Evolutionary conservation across 2,888 invertebrate species (phyloP).

Genomic region (Galerucella nymphaeae): DNA sequence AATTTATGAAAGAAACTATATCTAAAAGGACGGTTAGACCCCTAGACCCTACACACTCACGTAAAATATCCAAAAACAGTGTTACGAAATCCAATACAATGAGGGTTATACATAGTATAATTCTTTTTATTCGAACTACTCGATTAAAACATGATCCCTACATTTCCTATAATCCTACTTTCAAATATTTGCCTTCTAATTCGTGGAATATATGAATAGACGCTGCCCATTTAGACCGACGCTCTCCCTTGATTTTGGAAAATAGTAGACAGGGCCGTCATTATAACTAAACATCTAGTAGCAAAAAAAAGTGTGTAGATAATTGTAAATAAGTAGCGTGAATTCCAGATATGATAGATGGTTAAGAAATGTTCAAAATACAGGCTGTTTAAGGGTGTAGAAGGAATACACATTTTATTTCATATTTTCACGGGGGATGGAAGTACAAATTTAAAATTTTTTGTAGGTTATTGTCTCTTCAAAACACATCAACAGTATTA

Average conservation of each 20-base stretch:
- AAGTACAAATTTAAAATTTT: no score
- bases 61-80: slow-evolving; percentile 23
- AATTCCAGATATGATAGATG: no score
- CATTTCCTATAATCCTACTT: slow-evolving; percentile 33
- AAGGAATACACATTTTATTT: no score
- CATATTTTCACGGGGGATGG: no score
- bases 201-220: slow-evolving; percentile 25
- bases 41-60: slow-evolving; percentile 1
- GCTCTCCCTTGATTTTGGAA: slow-evolving; percentile 24
- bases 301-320: no score
- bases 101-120: slow-evolving; percentile 18
- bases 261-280: slow-evolving; percentile 11
- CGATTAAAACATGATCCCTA: slow-evolving; percentile 24
- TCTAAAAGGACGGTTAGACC: background rate
- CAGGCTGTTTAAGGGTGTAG: no score
- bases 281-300: background rate
- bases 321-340: no score
- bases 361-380: no score
- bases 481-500: no score
- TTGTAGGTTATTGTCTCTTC: no score
- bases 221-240: slow-evolving; percentile 3
- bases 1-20: slow-evolving; percentile 1
- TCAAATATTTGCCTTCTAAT: slow-evolving; percentile 41
- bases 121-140: slow-evolving; percentile 22
- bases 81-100: slow-evolving; percentile 16